A percentile compares a stretch with the other conserved stretches of the same genome.
These are phyloP conservation scores for Cyclopterus lumpus DNA, from an alignment of 2,797 vertebrate genomes.

Conservation along the genomic window DNA sequence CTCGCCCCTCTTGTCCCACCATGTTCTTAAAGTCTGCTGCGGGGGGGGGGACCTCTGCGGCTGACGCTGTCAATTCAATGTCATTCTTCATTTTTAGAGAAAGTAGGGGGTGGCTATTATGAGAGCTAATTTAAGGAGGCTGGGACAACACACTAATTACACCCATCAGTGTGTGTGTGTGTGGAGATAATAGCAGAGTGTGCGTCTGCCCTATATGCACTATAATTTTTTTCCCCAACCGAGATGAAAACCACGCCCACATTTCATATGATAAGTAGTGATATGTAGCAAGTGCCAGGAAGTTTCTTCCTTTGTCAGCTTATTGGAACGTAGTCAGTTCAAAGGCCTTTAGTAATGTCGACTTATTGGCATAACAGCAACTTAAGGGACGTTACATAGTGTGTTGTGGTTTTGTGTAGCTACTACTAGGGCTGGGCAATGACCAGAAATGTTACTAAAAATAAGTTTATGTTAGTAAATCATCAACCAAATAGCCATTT, in stretches of 20 bases:
- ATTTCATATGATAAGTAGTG: background rate
- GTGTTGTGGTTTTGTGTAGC: background rate
- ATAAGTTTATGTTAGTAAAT: background rate
- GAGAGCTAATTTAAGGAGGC: background rate
- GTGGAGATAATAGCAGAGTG: slow-evolving; percentile 78
- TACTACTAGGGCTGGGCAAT: background rate
- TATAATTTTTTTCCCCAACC: background rate
- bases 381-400: background rate
- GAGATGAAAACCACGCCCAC: background rate
- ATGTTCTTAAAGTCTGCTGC: background rate
- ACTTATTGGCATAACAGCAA: background rate
- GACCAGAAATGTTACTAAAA: background rate
- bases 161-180: slow-evolving; percentile 48
- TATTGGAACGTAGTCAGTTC: background rate
- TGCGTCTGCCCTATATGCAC: slow-evolving; percentile 72
- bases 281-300: background rate
- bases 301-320: too few relatives aligned
- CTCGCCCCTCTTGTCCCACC: slow-evolving; percentile 47
- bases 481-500: background rate
- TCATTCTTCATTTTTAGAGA: slow-evolving; percentile 1
- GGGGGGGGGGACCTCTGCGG: background rate
- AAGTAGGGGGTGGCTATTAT: slow-evolving; percentile 11
- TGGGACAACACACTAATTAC: slow-evolving; percentile 14
- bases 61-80: background rate
- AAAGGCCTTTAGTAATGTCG: background rate